Evolutionary conservation across 1,140 invertebrate species (phyloP), one percentile per base, ranked within the genome.

Genomic region (Heterodera carotae): DNA sequence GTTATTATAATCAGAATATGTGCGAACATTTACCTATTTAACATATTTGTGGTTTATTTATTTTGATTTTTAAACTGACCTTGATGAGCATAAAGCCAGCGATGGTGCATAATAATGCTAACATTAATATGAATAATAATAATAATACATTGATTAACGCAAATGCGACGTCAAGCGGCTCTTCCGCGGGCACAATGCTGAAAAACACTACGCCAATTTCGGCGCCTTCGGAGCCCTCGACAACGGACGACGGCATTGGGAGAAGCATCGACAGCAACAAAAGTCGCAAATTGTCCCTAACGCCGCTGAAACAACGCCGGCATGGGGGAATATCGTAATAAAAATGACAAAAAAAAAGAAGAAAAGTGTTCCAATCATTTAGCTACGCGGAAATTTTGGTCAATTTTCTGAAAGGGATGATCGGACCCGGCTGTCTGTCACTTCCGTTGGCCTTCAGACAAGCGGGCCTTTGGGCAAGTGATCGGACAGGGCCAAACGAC

Each of bases 401-500:
- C 33, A 73, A 66, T 60, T 73, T 73, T 34, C 31, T 53, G 25
- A 73, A 75, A 36, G 84, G 84, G 34, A 86, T 85, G 84, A 81
- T 85, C 59, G 84, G 84, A 15, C 85, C 84, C 10, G 84, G 84
- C 8, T 86, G 84, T 78, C 74, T 85, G 31, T 79, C 81, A 1
- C 76, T 85, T 22, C 84, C 84, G 8, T 53, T 85, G 5, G 85
- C 84, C 8, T 85, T 85, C 64, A 82, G 86, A 76, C 84, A 85
- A 76, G 84, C 83, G 10, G 84, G 84, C 15, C 69, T 86, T 31
- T 80, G 80, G 83, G 80, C 31, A 62, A 25, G 34, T 15, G 29
- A 36, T 15, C 22, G 34, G 22, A 25, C 43, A 33, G 8, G 33
- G 18, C n/a, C n/a, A 59, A 59, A 25, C 0, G 39, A 43, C 6